Percentiles rank a stretch among this genome's conserved stretches.
Evolutionary conservation across 2,113 vertebrate genomes (phyloP).

Genomic region (Sorex araneus): DNA sequence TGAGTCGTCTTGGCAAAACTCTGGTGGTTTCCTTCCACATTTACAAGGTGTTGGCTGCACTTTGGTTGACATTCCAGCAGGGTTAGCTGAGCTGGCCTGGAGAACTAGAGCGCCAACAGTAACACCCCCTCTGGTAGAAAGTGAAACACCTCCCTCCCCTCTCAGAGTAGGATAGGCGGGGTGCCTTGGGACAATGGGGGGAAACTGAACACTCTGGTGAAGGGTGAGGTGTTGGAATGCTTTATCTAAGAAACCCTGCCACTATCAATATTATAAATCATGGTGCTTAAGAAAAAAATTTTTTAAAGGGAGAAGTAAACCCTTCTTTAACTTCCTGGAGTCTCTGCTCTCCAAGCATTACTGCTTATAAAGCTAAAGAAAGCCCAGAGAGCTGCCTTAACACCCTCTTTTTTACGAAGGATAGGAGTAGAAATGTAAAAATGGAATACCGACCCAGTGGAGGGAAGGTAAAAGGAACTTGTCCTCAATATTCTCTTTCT

Average conservation of each 20-base stretch:
- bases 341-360: slow-evolving; percentile 7
- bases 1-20: slow-evolving; percentile 82
- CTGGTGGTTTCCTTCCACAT: slow-evolving; percentile 65
- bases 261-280: too few species aligned
- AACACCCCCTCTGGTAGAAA: background rate
- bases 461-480: background rate
- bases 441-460: background rate
- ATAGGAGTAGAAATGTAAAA: background rate
- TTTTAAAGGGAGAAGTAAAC: background rate
- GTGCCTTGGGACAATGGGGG: too few species aligned
- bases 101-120: slow-evolving; percentile 5
- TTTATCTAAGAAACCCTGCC: too few species aligned
- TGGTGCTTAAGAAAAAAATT: background rate
- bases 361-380: background rate
- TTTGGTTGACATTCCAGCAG: slow-evolving; percentile 57
- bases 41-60: slow-evolving; percentile 52
- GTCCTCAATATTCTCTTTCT: background rate
- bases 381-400: background rate
- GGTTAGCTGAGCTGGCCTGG: slow-evolving; percentile 63
- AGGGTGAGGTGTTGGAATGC: too few species aligned
- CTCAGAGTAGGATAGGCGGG: too few species aligned
- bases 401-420: background rate
- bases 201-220: too few species aligned
- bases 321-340: background rate
- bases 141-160: background rate